phyloP scores from a whole-genome alignment of 1,140 invertebrate species.

The Scaptomyza hsui region DNA sequence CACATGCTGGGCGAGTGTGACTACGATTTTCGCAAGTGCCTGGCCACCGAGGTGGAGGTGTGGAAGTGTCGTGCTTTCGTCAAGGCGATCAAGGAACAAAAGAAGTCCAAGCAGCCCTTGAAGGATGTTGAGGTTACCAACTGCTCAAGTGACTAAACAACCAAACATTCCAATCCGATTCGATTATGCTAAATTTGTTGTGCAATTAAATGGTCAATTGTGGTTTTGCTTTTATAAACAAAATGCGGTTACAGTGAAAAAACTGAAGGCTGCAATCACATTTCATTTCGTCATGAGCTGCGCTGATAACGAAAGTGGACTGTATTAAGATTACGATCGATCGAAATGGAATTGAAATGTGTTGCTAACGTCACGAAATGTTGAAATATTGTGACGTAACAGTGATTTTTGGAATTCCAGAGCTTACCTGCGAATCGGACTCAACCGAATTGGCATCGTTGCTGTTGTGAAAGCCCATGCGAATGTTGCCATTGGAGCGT shows the following conservation, averaged over 20 bases:
- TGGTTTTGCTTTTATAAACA: too few species aligned
- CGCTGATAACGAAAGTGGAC: constrained; percentile 24
- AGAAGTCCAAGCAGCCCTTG: neutral
- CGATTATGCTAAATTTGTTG: too few species aligned
- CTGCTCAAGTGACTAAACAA: constrained; percentile 47
- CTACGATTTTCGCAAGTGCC: constrained; percentile 71
- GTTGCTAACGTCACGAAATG: constrained; percentile 12
- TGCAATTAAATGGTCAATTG: too few species aligned
- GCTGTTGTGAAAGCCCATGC: constrained; percentile 74
- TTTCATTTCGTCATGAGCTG: constrained; percentile 49
- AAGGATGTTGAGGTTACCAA: neutral
- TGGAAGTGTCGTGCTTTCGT: constrained; percentile 72
- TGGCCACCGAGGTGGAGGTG: constrained; percentile 65
- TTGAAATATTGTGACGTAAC: constrained; percentile 22
- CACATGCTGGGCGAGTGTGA: constrained; percentile 62
- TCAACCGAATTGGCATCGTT: constrained; percentile 77
- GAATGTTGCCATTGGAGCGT: constrained; percentile 65
- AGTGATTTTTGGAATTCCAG: neutral
- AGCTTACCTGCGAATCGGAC: constrained; percentile 77
- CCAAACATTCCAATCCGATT: too few species aligned
- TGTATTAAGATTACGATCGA: constrained; percentile 13
- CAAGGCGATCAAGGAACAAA: constrained; percentile 33
- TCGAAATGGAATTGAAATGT: constrained; percentile 20
- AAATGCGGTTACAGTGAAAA: too few species aligned
- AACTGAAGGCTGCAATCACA: neutral